Evolutionary conservation across 35 echinoderm and acorn worm genomes (phyloP), one percentile per base, ranked within the genome.

Genomic region (Nesometra sesokonis): DNA sequence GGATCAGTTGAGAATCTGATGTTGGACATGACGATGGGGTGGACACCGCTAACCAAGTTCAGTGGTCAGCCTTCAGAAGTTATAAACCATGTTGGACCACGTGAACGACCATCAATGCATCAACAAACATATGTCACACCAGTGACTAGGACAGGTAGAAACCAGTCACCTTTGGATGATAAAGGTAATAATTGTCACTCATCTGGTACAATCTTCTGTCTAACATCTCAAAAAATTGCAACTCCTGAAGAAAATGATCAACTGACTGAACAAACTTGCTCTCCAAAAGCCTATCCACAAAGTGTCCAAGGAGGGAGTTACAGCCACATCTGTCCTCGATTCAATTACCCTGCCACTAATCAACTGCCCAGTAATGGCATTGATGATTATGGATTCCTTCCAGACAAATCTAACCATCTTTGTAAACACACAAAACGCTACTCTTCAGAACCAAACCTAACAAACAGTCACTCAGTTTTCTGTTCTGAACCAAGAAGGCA

Each of bases 1-100:
- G 36, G 87, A 31, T 93, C 92, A 0, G 85, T 93, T 23, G 92
- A 93, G 84, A 93, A 86, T 31, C 88, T 93, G 23, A 93, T 93
- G 92, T 3, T 93, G 29, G 89, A 93, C 40, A 84, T 93, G 85
- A 93, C 92, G 0, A 87, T 83, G 40, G 92, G 83, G 57, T 88
- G 81, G 34, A 83, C 32, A 30, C 81, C 81, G 8, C 33, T 38
- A 83, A 83, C 34, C 32, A 37, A 37, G 34, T 37, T 36, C 32
- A 37, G 35, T 37, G 27, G 36, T 35, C 79, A 33, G 79, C 32
- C 79, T 0, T 11, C 32, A 5, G 27, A 38, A 37, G 37, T 11
- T 38, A 30, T 83, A 39, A 34, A 37, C 33, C 32, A 23, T 3
- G 32, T 7, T 37, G 79, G 79, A 13, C 23, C 4, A 8, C 5